Conservation (phyloP, 1,140 invertebrate species). For the Cydia splendana region DNA sequence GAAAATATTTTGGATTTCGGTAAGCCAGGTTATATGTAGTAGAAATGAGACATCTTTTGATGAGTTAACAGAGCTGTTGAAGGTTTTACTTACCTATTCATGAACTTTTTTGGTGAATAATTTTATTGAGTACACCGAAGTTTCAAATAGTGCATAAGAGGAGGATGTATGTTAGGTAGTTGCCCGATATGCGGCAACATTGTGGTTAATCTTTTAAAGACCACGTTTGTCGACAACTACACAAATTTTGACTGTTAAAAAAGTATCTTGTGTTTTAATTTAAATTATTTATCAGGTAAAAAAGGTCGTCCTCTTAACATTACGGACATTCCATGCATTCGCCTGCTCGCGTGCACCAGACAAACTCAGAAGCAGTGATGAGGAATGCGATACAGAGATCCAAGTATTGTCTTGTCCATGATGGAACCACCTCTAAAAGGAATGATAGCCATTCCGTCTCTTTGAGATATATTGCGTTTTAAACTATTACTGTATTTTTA, state of each 20-base stretch:
- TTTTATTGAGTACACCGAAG: too few relatives aligned
- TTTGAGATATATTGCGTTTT: background rate
- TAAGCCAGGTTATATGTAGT: too few relatives aligned
- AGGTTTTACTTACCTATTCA: too few relatives aligned
- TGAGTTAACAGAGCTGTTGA: too few relatives aligned
- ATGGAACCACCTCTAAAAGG: conserved; percentile 35
- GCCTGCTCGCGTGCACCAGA: background rate
- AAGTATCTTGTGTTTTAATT: background rate
- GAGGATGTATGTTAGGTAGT: too few relatives aligned
- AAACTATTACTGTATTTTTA: conserved; percentile 4
- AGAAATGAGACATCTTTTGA: too few relatives aligned
- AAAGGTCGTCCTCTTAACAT: background rate
- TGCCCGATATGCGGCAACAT: too few relatives aligned
- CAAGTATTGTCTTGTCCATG: conserved; percentile 46
- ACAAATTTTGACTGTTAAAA: background rate
- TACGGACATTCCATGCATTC: background rate
- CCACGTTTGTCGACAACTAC: too few relatives aligned
- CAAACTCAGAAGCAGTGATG: conserved; percentile 42
- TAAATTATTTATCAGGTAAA: background rate
- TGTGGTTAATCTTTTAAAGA: too few relatives aligned
- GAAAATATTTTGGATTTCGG: too few relatives aligned
- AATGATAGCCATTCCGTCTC: background rate
- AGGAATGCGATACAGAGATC: conserved; percentile 45
- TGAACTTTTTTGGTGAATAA: too few relatives aligned
- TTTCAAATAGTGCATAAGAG: too few relatives aligned